Evolutionary conservation across 2,888 invertebrate species (phyloP).

Genomic region (Leptura quadrifasciata): DNA sequence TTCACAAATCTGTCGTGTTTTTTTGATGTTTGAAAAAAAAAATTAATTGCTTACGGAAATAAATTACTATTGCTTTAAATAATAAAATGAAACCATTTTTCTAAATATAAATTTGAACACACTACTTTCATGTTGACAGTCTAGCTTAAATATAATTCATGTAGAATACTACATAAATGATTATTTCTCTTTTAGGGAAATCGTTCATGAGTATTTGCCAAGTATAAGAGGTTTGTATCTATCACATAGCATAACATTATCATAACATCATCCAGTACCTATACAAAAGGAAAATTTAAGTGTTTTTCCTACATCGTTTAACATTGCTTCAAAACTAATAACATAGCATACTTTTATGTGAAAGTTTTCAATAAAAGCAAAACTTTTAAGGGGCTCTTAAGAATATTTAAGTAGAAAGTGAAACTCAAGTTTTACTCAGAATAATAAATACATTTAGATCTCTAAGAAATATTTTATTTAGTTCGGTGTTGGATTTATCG

Average conservation of each 20-base stretch:
- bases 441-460: no score
- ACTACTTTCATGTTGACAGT: slow-evolving; percentile 22
- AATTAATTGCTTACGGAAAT: slow-evolving; percentile 1
- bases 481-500: no score
- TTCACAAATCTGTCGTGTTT: no score
- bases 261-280: background rate
- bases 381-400: slow-evolving; percentile 1
- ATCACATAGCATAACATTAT: background rate
- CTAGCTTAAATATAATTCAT: background rate
- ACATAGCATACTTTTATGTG: background rate
- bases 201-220: background rate
- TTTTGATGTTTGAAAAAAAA: no score
- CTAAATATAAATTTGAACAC: background rate
- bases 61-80: background rate
- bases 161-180: background rate
- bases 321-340: slow-evolving; percentile 5
- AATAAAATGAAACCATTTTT: slow-evolving; percentile 5
- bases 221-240: background rate
- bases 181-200: background rate
- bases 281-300: background rate
- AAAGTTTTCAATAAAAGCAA: slow-evolving; percentile 20
- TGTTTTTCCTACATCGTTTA: background rate
- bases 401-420: background rate
- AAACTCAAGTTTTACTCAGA: background rate
- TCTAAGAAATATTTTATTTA: no score